These are phyloP conservation scores for Hedychridium roseum DNA, from an alignment of 2,888 invertebrate species.

Conservation along the genomic window DNA sequence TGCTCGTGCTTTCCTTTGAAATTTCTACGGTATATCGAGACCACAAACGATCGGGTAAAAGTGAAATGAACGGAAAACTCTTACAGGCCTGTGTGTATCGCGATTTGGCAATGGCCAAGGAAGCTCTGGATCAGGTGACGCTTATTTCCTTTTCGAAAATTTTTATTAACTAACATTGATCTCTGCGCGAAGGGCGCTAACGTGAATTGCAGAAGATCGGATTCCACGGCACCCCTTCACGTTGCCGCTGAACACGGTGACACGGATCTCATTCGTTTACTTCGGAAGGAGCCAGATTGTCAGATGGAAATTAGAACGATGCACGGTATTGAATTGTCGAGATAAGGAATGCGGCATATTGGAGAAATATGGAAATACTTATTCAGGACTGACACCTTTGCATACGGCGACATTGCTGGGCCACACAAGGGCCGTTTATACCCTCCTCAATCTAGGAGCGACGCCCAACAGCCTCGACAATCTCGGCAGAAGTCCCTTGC, in stretches of 20 bases:
- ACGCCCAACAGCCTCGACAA: constrained; percentile 18
- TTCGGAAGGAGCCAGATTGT: constrained; percentile 16
- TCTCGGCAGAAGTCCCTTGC: constrained; percentile 27
- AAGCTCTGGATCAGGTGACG: constrained; percentile 10
- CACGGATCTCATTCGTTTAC: constrained; percentile 17
- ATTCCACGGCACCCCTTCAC: constrained; percentile 25
- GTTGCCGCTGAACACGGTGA: constrained; percentile 30
- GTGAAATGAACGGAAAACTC: constrained; percentile 24
- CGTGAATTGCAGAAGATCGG: constrained; percentile 26
- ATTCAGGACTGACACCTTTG: constrained; percentile 28
- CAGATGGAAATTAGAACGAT: not conserved
- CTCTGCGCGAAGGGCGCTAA: constrained; percentile 16
- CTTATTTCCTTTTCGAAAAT: not conserved
- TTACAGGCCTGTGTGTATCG: constrained; percentile 24
- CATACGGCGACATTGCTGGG: constrained; percentile 29
- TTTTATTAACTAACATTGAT: not conserved
- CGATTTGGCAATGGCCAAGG: constrained; percentile 13
- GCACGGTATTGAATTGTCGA: not conserved
- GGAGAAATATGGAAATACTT: not conserved
- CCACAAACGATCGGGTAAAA: constrained; percentile 12
- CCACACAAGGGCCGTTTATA: no score
- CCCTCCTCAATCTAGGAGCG: constrained; percentile 22
- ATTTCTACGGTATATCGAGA: no score
- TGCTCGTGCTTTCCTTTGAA: no score
- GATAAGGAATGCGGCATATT: not conserved